phyloP scores from a whole-genome alignment of 2,113 vertebrate species.

The Peromyscus leucopus region DNA sequence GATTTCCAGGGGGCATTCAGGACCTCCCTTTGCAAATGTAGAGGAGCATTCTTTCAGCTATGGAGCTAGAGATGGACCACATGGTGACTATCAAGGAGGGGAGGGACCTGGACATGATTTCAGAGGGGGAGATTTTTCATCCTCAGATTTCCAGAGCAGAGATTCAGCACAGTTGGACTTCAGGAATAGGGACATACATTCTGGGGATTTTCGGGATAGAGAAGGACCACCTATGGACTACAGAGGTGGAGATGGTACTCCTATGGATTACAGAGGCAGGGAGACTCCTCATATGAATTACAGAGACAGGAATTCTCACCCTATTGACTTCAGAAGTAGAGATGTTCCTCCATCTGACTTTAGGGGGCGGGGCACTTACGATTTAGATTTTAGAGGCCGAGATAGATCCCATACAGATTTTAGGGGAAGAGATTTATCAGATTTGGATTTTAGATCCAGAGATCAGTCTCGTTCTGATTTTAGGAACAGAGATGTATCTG shows the following conservation, averaged over 20 bases:
- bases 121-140: conserved; percentile 87
- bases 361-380: conserved; percentile 91
- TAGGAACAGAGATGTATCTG: conserved; percentile 92
- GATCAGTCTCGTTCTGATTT: conserved; percentile 91
- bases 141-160: conserved; percentile 88
- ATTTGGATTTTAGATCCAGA: conserved; percentile 90
- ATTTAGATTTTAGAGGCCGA: conserved; percentile 92
- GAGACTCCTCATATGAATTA: conserved; percentile 91
- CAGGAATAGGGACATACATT: conserved; percentile 87
- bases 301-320: conserved; percentile 90
- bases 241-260: conserved; percentile 89
- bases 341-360: conserved; percentile 91
- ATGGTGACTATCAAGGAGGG: conserved; percentile 90
- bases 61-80: conserved; percentile 91
- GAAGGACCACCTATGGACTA: conserved; percentile 89
- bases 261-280: conserved; percentile 89
- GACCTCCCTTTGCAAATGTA: conserved; percentile 91
- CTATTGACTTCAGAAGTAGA: conserved; percentile 92
- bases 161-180: conserved; percentile 89
- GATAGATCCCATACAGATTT: conserved; percentile 91
- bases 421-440: conserved; percentile 90
- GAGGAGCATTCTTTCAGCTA: conserved; percentile 92
- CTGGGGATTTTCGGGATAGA: conserved; percentile 87
- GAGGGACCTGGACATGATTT: conserved; percentile 88
- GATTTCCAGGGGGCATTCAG: conserved; percentile 90